These are phyloP conservation scores for Coluber constrictor DNA, from an alignment of 2,797 vertebrate species.

Conservation along the genomic window DNA sequence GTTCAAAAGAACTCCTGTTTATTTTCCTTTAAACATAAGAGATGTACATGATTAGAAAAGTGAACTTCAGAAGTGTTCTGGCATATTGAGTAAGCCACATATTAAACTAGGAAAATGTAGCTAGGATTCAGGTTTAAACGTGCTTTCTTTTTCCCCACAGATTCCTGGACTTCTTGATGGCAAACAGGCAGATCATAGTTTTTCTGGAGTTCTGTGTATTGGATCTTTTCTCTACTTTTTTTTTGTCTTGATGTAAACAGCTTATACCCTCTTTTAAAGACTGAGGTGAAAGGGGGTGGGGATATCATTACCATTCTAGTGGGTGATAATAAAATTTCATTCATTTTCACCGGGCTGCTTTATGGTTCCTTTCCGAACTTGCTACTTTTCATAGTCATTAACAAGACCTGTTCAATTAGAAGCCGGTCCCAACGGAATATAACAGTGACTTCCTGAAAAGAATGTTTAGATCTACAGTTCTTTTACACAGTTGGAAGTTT, in stretches of 20 bases:
- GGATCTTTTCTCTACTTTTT: not conserved
- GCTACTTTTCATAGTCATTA: not conserved
- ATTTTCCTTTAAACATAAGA: not conserved
- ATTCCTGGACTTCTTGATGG: constrained; percentile 36
- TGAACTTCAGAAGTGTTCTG: not conserved
- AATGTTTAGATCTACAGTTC: not conserved
- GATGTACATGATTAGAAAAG: not conserved
- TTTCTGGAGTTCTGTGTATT: not conserved
- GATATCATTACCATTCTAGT: not conserved
- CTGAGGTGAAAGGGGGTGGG: not conserved
- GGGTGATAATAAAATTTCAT: not conserved
- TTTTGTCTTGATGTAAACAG: not conserved
- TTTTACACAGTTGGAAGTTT: not conserved
- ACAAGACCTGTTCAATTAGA: not conserved
- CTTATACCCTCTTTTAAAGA: not conserved
- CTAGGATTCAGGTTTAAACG: not conserved
- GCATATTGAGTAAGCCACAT: not conserved
- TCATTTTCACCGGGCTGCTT: not conserved
- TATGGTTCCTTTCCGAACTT: not conserved
- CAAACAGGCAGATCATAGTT: not conserved
- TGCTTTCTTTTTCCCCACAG: constrained; percentile 5
- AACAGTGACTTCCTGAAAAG: not conserved
- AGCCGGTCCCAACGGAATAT: not conserved
- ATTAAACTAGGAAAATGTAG: not conserved
- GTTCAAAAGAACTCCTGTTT: not conserved